Base-by-base conservation (phyloP, 2,797 vertebrate genomes). In the Lycodopsis pacificus region DNA sequence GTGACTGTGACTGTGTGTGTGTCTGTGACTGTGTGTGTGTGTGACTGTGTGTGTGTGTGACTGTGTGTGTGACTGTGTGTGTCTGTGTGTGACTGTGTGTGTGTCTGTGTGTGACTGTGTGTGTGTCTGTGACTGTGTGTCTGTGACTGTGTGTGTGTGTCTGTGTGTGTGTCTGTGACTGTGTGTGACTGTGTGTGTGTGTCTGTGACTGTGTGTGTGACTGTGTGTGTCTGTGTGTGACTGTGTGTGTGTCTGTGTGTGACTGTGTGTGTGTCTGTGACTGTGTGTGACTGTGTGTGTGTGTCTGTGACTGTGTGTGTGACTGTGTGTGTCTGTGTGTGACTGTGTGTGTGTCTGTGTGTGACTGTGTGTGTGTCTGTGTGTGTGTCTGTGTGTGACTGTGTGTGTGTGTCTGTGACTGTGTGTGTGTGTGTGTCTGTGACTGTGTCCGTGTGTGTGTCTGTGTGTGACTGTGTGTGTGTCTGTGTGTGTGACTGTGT, bases 381-480 rank as follows among this genome's bases (percentile, higher is more conserved):
- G 25, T 2, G 25, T 25, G 1, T 25, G 25, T 25, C 63, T 59
- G 51, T 44, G 34, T 65, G 53, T 32, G 25, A 20, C 10, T 44
- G 56, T 44, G 58, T 64, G 46, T 56, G 65, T 44, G 57, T 49
- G 12, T 61, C 17, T 66, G 32, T 34, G 13, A 34, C 15, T 51
- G 61, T 22, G 58, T 38, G n/a, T n/a, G n/a, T n/a, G 71, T 32
- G 74, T 49, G 46, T 14, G 53, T 27, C n/a, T n/a, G n/a, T n/a
- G n/a, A n/a, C n/a, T n/a, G n/a, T n/a, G n/a, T n/a, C n/a, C n/a
- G 25, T 30, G 63, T 62, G 79, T 36, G 58, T 34, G 54, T 57
- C 14, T 15, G 25, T 83, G 10, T 13, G 40, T 14, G 40, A 25
- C 25, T 42, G 40, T 42, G 19, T 8, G 17, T 30, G 13, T 42